Base-by-base conservation (phyloP, 2,113 vertebrate species). In the Anguilla japonica region DNA sequence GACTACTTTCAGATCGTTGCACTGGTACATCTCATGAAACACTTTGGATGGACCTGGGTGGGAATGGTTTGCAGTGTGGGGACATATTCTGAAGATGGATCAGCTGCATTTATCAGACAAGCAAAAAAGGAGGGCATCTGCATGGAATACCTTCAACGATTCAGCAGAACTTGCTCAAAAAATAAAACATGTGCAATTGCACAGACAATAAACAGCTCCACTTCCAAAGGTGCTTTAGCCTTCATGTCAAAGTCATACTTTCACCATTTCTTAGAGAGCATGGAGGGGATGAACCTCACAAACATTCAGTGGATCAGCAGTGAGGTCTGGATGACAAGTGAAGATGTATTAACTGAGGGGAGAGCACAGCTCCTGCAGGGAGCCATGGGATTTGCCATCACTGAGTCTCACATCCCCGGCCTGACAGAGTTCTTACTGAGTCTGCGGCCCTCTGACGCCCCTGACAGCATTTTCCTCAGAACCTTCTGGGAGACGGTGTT, bases 11-110 rank as follows among this genome's bases (percentile, higher is more conserved):
- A 94, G 75, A 83, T 90, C 53, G 41, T 79, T 0, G 91, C 84
- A 7, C 85, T 94, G 40, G 87, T 93, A 40, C 89, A 93, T 43
- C 89, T 95, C 9, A 90, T 93, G 90, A 91, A 93, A 79, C 78
- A 90, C 80, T 93, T 91, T 86, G 88, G 92, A 53, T 95, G 92
- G 93, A 91, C 82, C 50, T 94, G 93, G 92, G 89, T 95, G 18
- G 94, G 93, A n/a, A 84, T 93, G 9, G 88, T 95, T 88, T 82
- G 89, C 46, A 43, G 88, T 34, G 0, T 0, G 0, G 29, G 57
- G 7, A 6, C 79, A 67, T 94, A 94, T 81, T 87, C 90, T 56
- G 2, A 20, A 0, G 1, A 89, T 13, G 92, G 89, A 15, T 81
- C 85, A 40, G 18, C 60, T 60, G 80, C 88, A 22, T 90, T 94